Percentiles rank a stretch among this genome's conserved stretches.
Conservation (phyloP, 1,140 invertebrate genomes). For the Lepeophtheirus salmonis region DNA sequence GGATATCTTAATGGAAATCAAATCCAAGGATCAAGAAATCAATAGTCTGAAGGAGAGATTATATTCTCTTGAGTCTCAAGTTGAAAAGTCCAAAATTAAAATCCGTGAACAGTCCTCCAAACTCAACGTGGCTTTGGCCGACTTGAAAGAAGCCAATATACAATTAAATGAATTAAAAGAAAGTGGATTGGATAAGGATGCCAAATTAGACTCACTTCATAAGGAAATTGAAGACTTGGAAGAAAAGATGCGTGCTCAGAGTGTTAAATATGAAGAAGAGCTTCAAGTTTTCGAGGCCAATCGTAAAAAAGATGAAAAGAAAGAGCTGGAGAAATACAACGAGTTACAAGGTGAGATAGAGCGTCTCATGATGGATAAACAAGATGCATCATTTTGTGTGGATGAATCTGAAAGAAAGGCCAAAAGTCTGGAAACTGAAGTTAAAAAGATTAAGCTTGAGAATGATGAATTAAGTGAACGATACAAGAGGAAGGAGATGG, state of each 20-base stretch:
- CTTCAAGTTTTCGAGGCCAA: not conserved
- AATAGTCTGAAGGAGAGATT: not conserved
- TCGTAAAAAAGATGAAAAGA: not conserved
- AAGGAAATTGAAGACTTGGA: not conserved
- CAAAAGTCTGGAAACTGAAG: not conserved
- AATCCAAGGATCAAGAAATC: not conserved
- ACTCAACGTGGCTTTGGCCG: not conserved
- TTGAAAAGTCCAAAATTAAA: not conserved
- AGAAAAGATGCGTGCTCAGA: not conserved
- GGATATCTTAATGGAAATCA: too few species aligned
- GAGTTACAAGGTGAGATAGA: not conserved
- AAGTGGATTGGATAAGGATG: not conserved
- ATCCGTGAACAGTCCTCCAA: not conserved
- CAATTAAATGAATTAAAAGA: not conserved
- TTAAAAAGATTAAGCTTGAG: not conserved
- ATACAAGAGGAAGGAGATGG: too few species aligned
- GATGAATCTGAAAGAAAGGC: not conserved
- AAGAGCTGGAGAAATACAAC: not conserved
- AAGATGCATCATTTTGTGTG: not conserved
- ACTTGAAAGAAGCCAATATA: not conserved
- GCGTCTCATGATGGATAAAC: not conserved
- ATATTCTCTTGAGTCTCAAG: too few species aligned
- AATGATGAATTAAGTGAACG: not conserved
- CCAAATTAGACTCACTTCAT: not conserved
- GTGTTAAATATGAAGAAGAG: not conserved